Evolutionary conservation across 2,888 invertebrate species (phyloP).

Genomic region (Dasypolia templi): DNA sequence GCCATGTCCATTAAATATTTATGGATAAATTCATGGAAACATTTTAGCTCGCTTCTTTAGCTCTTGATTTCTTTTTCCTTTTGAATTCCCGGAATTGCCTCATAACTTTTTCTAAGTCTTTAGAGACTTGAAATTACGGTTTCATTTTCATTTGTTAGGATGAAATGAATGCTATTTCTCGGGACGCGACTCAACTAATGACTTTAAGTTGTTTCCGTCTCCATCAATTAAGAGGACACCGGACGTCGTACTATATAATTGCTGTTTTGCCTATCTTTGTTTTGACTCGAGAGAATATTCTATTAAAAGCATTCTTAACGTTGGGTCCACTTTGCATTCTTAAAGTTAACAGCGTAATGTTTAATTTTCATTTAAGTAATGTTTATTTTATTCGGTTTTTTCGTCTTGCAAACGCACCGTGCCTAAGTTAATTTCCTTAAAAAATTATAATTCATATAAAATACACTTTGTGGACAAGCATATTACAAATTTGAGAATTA

Average conservation of each 20-base stretch:
- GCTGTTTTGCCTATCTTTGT: slow-evolving; percentile 22
- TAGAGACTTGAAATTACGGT: slow-evolving; percentile 26
- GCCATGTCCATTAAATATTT: too few relatives aligned
- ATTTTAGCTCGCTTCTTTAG: slow-evolving; percentile 8
- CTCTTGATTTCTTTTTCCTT: slow-evolving; percentile 13
- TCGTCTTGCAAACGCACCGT: background rate
- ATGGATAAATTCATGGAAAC: slow-evolving; percentile 33
- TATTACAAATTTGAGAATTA: too few relatives aligned
- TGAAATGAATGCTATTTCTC: slow-evolving; percentile 34
- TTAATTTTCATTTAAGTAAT: slow-evolving; percentile 6
- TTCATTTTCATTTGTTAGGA: slow-evolving; percentile 36
- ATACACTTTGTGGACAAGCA: too few relatives aligned
- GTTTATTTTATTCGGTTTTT: slow-evolving; percentile 10
- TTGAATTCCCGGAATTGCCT: slow-evolving; percentile 23
- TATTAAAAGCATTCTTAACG: slow-evolving; percentile 20
- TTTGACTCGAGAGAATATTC: slow-evolving; percentile 21
- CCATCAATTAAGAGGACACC: slow-evolving; percentile 20
- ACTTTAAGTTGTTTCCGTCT: slow-evolving; percentile 24
- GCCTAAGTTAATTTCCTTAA: background rate
- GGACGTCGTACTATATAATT: slow-evolving; percentile 49
- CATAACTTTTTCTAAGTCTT: slow-evolving; percentile 35
- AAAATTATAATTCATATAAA: too few relatives aligned
- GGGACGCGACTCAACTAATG: slow-evolving; percentile 24
- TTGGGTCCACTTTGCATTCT: too few relatives aligned
- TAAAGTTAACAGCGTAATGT: slow-evolving; percentile 25